phyloP scores from a whole-genome alignment of 2,888 invertebrate species.

The Enoplolaimus lenunculus region DNA sequence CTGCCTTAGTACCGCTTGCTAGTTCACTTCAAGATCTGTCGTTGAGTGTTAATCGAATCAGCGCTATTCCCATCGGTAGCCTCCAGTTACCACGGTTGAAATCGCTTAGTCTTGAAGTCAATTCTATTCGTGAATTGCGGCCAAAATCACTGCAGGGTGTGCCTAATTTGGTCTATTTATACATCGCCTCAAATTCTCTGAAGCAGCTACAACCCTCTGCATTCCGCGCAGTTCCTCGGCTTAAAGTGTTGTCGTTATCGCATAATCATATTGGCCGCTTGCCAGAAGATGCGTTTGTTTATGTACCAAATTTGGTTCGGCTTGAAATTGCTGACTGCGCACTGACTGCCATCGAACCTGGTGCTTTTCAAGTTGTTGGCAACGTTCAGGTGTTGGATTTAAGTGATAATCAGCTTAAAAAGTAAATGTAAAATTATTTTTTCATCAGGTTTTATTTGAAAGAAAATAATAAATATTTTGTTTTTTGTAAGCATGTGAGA shows the following conservation, averaged over 20 bases:
- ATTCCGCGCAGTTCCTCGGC: slow-evolving; percentile 27
- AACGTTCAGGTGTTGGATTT: slow-evolving; percentile 38
- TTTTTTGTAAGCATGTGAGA: too few relatives aligned
- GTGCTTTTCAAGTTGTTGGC: slow-evolving; percentile 37
- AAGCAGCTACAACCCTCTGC: slow-evolving; percentile 36
- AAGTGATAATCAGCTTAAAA: slow-evolving; percentile 35
- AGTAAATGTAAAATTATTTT: slow-evolving; percentile 11
- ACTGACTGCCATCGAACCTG: slow-evolving; percentile 36
- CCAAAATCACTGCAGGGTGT: slow-evolving; percentile 37
- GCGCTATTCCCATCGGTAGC: slow-evolving; percentile 35
- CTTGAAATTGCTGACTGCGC: slow-evolving; percentile 40
- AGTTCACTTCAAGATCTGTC: slow-evolving; percentile 35
- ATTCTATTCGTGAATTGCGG: slow-evolving; percentile 35
- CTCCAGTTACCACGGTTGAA: slow-evolving; percentile 37
- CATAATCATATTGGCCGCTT: slow-evolving; percentile 39
- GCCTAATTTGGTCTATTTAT: slow-evolving; percentile 37
- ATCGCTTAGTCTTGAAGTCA: slow-evolving; percentile 40
- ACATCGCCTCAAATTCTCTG: slow-evolving; percentile 39
- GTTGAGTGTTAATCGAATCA: slow-evolving; percentile 36
- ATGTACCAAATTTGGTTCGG: slow-evolving; percentile 36
- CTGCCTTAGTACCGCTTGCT: slow-evolving; percentile 32
- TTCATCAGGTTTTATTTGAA: neutral
- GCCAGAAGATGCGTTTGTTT: slow-evolving; percentile 36
- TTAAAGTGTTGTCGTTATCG: slow-evolving; percentile 31
- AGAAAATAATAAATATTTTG: too few relatives aligned